A percentile compares a stretch with the other conserved stretches of the same genome.
These are phyloP conservation scores for Scaptomyza pallida DNA, from an alignment of 1,140 invertebrate genomes.

Conservation along the genomic window DNA sequence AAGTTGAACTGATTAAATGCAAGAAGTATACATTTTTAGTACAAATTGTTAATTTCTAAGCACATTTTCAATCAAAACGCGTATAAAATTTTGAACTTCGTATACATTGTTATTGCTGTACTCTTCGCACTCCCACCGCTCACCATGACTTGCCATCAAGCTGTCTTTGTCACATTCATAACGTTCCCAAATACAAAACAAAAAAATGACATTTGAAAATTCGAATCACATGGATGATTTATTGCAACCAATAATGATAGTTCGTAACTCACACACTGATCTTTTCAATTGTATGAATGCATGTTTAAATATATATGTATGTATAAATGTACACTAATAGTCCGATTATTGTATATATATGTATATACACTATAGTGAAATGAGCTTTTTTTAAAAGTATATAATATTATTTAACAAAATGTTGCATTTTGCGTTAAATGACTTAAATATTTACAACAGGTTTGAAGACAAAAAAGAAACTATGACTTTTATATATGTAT, in stretches of 20 bases:
- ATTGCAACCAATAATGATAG: constrained; percentile 77
- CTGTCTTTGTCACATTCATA: constrained; percentile 11
- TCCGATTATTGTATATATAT: constrained; percentile 14
- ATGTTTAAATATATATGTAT: constrained; percentile 38
- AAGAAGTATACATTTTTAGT: no score
- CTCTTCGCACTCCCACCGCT: neutral
- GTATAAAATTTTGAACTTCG: constrained; percentile 29
- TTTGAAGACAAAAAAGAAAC: constrained; percentile 7
- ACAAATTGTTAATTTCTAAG: no score
- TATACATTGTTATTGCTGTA: neutral
- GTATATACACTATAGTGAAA: constrained; percentile 5
- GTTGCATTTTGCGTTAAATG: constrained; percentile 5
- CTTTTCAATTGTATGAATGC: constrained; percentile 54
- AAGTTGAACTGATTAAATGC: no score
- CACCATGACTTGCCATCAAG: neutral
- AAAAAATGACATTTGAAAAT: constrained; percentile 1
- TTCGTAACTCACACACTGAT: constrained; percentile 54
- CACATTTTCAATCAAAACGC: no score
- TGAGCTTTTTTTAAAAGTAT: constrained; percentile 26
- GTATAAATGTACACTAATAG: constrained; percentile 17
- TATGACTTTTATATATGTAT: constrained; percentile 23
- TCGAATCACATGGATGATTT: constrained; percentile 62
- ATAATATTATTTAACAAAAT: constrained; percentile 4
- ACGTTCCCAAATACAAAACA: neutral
- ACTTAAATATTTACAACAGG: constrained; percentile 42